Evolutionary conservation across 2,888 invertebrate genomes (phyloP).

Genomic region (Fragum fragum): DNA sequence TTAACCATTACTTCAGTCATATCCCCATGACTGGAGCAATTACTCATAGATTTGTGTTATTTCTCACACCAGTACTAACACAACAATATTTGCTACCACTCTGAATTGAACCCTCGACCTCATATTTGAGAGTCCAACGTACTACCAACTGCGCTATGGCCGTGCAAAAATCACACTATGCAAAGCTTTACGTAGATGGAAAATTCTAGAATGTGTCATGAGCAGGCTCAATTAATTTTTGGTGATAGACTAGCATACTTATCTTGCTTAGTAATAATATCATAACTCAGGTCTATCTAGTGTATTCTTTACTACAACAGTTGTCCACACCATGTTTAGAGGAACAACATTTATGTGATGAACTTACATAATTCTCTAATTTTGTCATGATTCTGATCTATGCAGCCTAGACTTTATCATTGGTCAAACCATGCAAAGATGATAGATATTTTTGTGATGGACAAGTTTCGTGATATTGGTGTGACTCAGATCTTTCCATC

Average conservation of each 20-base stretch:
- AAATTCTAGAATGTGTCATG: too few relatives aligned
- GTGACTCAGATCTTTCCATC: slow-evolving; percentile 76
- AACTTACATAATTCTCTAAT: slow-evolving; percentile 81
- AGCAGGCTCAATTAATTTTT: too few relatives aligned
- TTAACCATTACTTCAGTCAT: too few relatives aligned
- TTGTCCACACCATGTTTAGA: background rate
- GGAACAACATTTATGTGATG: slow-evolving; percentile 75
- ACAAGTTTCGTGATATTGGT: slow-evolving; percentile 82
- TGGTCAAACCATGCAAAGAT: slow-evolving; percentile 78
- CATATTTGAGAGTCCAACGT: too few relatives aligned
- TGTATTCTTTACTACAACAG: slow-evolving; percentile 68
- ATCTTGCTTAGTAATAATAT: slow-evolving; percentile 83
- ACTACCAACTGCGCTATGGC: too few relatives aligned
- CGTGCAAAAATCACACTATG: too few relatives aligned
- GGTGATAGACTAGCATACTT: slow-evolving; percentile 34
- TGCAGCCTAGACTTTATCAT: slow-evolving; percentile 80
- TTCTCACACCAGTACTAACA: too few relatives aligned
- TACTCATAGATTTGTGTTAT: too few relatives aligned
- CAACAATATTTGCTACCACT: too few relatives aligned
- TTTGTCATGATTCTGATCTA: slow-evolving; percentile 81
- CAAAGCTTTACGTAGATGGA: too few relatives aligned
- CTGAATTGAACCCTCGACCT: too few relatives aligned
- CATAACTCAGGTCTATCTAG: slow-evolving; percentile 82
- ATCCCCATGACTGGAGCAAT: too few relatives aligned
- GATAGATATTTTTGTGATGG: background rate